A percentile compares a stretch with the other conserved stretches of the same genome.
Evolutionary conservation across 2,113 vertebrate genomes (phyloP).

Genomic region (Petroica traversi): DNA sequence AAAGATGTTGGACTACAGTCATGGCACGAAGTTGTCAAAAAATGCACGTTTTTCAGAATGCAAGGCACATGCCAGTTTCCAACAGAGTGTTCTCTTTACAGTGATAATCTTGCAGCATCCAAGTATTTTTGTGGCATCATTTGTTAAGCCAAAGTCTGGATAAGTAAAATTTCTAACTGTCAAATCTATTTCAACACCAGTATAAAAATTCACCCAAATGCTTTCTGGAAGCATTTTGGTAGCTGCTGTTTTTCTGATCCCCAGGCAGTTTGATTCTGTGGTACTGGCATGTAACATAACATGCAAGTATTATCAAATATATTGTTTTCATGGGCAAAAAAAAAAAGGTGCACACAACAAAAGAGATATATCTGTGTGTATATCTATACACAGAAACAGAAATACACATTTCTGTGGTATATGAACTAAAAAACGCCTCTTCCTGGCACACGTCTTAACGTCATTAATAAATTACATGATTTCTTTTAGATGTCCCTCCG

Average conservation of each 20-base stretch:
- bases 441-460: rapidly evolving
- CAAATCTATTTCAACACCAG: not conserved
- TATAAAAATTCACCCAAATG: not conserved
- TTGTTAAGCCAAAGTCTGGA: not conserved
- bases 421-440: not conserved
- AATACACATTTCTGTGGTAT: not conserved
- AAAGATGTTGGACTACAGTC: not conserved
- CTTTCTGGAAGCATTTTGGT: not conserved
- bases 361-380: rapidly evolving
- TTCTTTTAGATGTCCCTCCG: constrained; percentile 63
- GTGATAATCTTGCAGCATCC: not conserved
- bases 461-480: not conserved
- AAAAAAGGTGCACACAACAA: not conserved
- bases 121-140: not conserved
- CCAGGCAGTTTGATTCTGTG: not conserved
- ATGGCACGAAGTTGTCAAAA: not conserved
- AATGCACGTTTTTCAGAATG: not conserved
- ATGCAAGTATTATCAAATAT: not conserved
- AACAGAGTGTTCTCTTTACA: not conserved
- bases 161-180: not conserved
- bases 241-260: not conserved
- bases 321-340: not conserved
- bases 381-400: not conserved
- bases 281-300: not conserved
- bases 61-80: not conserved